Evolutionary conservation across 2,888 invertebrate species (phyloP).

Genomic region (Hirtodrosophila duncani): DNA sequence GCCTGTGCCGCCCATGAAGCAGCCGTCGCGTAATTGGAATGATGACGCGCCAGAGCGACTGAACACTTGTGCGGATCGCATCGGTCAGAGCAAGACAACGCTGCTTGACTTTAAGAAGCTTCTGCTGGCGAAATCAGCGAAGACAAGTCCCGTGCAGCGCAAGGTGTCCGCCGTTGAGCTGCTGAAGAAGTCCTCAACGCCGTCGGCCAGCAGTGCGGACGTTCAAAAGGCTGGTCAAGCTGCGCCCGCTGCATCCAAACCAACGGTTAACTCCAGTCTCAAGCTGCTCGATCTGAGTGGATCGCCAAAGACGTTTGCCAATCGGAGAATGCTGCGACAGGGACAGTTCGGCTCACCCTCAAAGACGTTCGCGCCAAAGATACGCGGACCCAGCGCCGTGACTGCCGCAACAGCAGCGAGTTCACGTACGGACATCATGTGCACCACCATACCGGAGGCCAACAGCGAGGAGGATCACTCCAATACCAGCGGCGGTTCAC

Average conservation of each 20-base stretch:
- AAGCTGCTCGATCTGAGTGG: slow-evolving; percentile 85
- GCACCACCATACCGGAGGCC: slow-evolving; percentile 91
- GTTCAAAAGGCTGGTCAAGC: slow-evolving; percentile 25
- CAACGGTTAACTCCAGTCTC: slow-evolving; percentile 79
- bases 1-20: slow-evolving; percentile 69
- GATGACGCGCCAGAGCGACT: slow-evolving; percentile 74
- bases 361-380: slow-evolving; percentile 80
- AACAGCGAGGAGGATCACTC: slow-evolving; percentile 86
- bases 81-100: slow-evolving; percentile 86
- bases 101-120: slow-evolving; percentile 90
- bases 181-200: slow-evolving; percentile 81
- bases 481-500: slow-evolving; percentile 82
- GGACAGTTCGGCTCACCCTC: slow-evolving; percentile 81
- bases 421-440: slow-evolving; percentile 87
- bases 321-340: slow-evolving; percentile 81
- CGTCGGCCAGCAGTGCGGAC: slow-evolving; percentile 1
- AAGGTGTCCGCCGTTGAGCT: slow-evolving; percentile 89
- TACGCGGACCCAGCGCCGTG: slow-evolving; percentile 80
- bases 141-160: slow-evolving; percentile 80
- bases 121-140: slow-evolving; percentile 86
- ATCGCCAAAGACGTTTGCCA: slow-evolving; percentile 85
- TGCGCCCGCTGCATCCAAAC: slow-evolving; percentile 39
- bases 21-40: slow-evolving; percentile 70
- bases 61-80: slow-evolving; percentile 83
- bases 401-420: slow-evolving; percentile 52